Base-by-base conservation (phyloP, 2,113 vertebrate genomes). In the Pollimyrus isidori region DNA sequence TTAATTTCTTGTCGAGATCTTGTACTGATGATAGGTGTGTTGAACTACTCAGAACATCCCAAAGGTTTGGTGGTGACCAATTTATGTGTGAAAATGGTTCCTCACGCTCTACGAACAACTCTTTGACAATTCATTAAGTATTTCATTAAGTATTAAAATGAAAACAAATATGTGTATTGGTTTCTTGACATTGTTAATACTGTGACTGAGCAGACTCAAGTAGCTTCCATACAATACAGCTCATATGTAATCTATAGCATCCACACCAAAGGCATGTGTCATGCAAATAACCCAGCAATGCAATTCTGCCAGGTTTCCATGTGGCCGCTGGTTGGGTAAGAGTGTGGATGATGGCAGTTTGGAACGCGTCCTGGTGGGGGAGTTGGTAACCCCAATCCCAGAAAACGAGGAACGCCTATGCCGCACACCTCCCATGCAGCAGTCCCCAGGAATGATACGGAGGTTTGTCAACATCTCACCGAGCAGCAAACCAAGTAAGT, bases 321-420 rank as follows among this genome's bases (percentile, higher is more conserved):
- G 98, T 39, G 98, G 98, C 86, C 96, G 98, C 65, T 99, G 98
- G 98, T 92, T 99, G 91, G 98, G 98, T 50, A 99, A 99, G 80
- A 98, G 98, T 0, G 97, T 99, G 94, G 98, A 99, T 62, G 98
- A 99, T 0, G 98, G 98, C 88, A 99, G 98, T 92, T 93, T 99
- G 90, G 98, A 99, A 93, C 96, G 98, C 89, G 96, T 99, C 91
- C 95, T 99, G 23, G 98, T 99, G 86, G 98, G 98, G 91, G 98
- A 99, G 92, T 89, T 99, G 93, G 95, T 98, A 92, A 98, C 97
- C 1, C 96, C 96, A 21, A 97, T 95, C 92, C 93, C 94, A 0
- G 98, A 99, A 90, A 97, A 92, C 2, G 98, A 99, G 0, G 98
- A 99, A 89, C 95, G 97, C 86, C 97, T 97, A 89, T 99, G 98